Percentiles rank a stretch among this genome's conserved stretches.
Conservation (phyloP, 2,888 invertebrate genomes). For the Cybosia mesomella region DNA sequence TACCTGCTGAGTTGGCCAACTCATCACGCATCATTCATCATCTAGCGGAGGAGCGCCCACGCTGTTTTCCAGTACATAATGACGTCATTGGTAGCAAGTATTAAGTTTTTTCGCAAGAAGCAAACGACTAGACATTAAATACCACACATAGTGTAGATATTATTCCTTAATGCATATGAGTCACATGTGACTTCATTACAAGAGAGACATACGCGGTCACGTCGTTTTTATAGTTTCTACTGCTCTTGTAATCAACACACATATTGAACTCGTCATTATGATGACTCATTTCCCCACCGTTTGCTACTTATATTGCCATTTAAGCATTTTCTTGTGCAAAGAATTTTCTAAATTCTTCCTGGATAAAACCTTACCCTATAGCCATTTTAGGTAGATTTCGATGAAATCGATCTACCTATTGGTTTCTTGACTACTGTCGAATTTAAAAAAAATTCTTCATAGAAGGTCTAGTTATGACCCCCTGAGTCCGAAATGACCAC, state of each 20-base stretch:
- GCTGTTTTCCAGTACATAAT: slow-evolving; percentile 15
- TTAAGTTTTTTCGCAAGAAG: slow-evolving; percentile 24
- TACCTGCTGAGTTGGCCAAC: slow-evolving; percentile 7
- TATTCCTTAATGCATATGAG: slow-evolving; percentile 30
- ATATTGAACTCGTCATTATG: slow-evolving; percentile 34
- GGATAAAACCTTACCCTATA: not conserved
- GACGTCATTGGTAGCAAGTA: slow-evolving; percentile 29
- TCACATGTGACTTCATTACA: slow-evolving; percentile 48
- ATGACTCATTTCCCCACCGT: slow-evolving; percentile 36
- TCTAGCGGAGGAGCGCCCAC: not conserved
- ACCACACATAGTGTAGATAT: slow-evolving; percentile 18
- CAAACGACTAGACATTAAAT: slow-evolving; percentile 15
- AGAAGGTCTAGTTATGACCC: no score
- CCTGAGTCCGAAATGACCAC: no score
- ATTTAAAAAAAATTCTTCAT: no score
- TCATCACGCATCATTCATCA: not conserved
- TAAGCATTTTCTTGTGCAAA: slow-evolving; percentile 25
- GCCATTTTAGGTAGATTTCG: no score
- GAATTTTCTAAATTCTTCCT: slow-evolving; percentile 5
- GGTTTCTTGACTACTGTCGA: no score
- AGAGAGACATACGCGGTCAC: slow-evolving; percentile 21
- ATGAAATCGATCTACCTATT: no score
- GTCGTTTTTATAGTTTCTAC: slow-evolving; percentile 22
- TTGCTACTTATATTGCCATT: slow-evolving; percentile 27
- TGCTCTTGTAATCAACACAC: slow-evolving; percentile 30